Evolutionary conservation across 2,797 vertebrate genomes (phyloP).

Genomic region (Erithacus rubecula): DNA sequence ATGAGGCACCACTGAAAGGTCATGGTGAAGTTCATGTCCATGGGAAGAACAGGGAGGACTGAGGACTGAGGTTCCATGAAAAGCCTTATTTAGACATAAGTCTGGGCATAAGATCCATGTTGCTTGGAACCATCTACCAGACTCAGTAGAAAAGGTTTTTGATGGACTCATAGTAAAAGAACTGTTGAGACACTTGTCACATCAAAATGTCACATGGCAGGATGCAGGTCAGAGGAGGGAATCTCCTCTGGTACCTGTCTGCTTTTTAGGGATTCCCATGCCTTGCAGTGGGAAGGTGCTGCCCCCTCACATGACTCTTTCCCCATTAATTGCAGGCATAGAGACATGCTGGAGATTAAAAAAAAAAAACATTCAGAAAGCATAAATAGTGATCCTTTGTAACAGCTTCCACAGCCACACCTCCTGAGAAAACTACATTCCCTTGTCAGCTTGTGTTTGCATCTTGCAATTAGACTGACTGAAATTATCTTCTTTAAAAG

Average conservation of each 20-base stretch:
- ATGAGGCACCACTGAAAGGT: background rate
- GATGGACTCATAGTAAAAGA: background rate
- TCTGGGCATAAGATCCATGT: background rate
- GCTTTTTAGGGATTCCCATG: background rate
- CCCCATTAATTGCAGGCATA: background rate
- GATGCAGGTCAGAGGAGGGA: background rate
- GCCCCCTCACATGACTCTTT: background rate
- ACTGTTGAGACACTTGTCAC: fast-evolving
- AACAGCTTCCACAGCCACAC: background rate
- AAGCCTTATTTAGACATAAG: background rate
- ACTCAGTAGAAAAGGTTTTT: background rate
- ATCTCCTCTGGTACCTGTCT: background rate
- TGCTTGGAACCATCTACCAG: background rate
- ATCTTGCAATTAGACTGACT: background rate
- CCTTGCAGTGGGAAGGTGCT: background rate
- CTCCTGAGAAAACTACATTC: background rate
- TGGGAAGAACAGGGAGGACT: background rate
- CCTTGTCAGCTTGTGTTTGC: background rate
- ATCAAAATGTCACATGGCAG: fast-evolving
- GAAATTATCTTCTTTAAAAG: background rate
- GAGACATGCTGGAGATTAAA: background rate
- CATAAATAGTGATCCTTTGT: background rate
- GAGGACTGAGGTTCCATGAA: background rate
- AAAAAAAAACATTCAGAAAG: background rate
- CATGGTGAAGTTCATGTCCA: background rate